phyloP scores from a whole-genome alignment of 1,140 invertebrate genomes.

The Eumaeus atala region DNA sequence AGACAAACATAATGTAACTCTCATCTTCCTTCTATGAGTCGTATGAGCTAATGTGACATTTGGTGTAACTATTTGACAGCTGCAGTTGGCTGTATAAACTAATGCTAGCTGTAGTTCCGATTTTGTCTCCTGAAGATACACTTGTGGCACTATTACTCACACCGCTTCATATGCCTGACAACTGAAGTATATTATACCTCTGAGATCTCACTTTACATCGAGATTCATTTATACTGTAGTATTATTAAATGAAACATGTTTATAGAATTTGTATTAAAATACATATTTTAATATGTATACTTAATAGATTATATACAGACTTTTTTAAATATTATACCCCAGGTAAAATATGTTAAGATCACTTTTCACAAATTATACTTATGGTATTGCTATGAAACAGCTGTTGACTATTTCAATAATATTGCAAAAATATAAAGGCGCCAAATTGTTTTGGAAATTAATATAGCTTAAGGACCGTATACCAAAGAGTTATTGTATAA shows the following conservation, averaged over 20 bases:
- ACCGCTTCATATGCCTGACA: too few relatives aligned
- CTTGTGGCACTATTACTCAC: too few relatives aligned
- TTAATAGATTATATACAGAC: constrained; percentile 1
- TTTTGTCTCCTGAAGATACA: too few relatives aligned
- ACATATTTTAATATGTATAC: background rate
- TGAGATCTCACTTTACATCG: constrained; percentile 1
- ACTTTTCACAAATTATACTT: constrained; percentile 6
- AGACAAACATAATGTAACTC: too few relatives aligned
- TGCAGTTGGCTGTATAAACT: too few relatives aligned
- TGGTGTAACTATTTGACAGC: too few relatives aligned
- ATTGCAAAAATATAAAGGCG: constrained; percentile 34
- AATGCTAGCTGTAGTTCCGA: too few relatives aligned
- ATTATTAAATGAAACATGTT: background rate
- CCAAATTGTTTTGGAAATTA: constrained; percentile 43
- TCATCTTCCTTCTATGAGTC: too few relatives aligned
- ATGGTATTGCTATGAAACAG: background rate
- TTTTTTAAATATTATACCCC: constrained; percentile 7
- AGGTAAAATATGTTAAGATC: background rate
- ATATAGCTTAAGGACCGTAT: constrained; percentile 68
- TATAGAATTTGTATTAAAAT: constrained; percentile 5
- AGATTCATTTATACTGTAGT: constrained; percentile 2
- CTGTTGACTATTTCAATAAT: background rate
- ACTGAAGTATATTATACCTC: too few relatives aligned
- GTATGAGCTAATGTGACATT: too few relatives aligned
- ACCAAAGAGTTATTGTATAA: constrained; percentile 72